phyloP scores from a whole-genome alignment of 2,888 invertebrate genomes.

The Morpho helenor region DNA sequence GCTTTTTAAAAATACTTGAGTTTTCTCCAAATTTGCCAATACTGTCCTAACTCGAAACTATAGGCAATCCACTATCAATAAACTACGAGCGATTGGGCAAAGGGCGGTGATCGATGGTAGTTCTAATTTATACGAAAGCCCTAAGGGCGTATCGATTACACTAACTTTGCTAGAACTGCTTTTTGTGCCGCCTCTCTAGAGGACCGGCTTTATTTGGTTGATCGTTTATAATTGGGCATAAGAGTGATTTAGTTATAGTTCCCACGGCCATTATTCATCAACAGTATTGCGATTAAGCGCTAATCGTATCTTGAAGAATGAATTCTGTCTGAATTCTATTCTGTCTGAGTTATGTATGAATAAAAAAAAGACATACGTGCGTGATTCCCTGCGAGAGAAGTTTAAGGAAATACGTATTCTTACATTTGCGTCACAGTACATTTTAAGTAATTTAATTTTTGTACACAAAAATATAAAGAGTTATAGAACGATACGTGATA shows the following conservation, averaged over 20 bases:
- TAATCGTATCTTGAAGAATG: too few relatives aligned
- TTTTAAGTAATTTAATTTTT: too few relatives aligned
- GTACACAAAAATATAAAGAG: too few relatives aligned
- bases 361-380: too few relatives aligned
- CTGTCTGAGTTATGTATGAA: too few relatives aligned
- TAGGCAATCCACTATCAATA: constrained; percentile 73
- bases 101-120: constrained; percentile 76
- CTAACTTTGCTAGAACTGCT: constrained; percentile 58
- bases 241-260: constrained; percentile 17
- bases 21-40: neutral
- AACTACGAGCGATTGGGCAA: constrained; percentile 73
- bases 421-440: too few relatives aligned
- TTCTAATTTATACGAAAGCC: constrained; percentile 77
- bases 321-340: too few relatives aligned
- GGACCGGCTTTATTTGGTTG: constrained; percentile 35
- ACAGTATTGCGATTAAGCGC: too few relatives aligned
- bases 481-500: too few relatives aligned
- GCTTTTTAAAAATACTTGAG: too few relatives aligned
- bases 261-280: constrained; percentile 7
- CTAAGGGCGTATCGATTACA: constrained; percentile 77
- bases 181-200: constrained; percentile 67
- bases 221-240: constrained; percentile 22
- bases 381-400: too few relatives aligned
- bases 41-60: constrained; percentile 46
- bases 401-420: too few relatives aligned